Evolutionary conservation across 2,113 vertebrate genomes (phyloP), one percentile per base, ranked within the genome.

Genomic region (Lagopus muta): DNA sequence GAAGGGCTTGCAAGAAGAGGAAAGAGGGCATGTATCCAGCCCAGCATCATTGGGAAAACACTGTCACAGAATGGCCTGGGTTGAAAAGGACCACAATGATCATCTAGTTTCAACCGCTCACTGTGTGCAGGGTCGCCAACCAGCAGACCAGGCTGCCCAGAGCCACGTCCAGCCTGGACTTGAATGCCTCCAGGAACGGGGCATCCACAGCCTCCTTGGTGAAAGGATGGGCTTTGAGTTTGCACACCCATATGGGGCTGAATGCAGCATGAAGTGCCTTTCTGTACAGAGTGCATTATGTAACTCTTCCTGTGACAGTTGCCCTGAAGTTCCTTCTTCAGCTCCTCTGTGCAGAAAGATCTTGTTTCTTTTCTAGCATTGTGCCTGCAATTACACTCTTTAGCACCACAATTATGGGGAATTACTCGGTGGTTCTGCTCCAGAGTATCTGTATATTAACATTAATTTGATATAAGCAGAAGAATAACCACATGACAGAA

Each of bases 381-480:
- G 0, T 0, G n/a, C 54, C 92, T 88, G 78, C 93, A 89, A 91
- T 96, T 90, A 65, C 25, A 8, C 82, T 94, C 78, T 66, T 55
- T 6, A 38, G 94, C 87, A 67, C 73, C 71, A 82, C 92, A 91
- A 78, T 96, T 94, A 86, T 1, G 32, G 43, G 85, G 81, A 86
- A 89, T 92, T 93, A 91, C 89, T 32, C 57, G 57, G 75, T 52
- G 65, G 91, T 78, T 94, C 91, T 94, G 82, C 93, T 89, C 88
- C 76, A 78, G 91, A 92, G 55, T 91, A 90, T 82, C 95, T 92
- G 88, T 90, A 64, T 94, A 91, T 96, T 95, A 95, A 80, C 82
- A 82, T 90, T 95, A 91, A 86, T 86, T 97, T 96, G 88, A 92
- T 95, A 76, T 82, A 94, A 94, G 92, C 81, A 91, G 47, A 95